These are phyloP conservation scores for Danio rerio DNA, from an alignment of 2,113 vertebrate genomes.

Conservation along the genomic window GRCz12tu NC_133181.1:3461001-3461500, in stretches of 20 bases:
- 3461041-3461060: neutral
- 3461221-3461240: neutral
- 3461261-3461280: neutral
- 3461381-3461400: no score
- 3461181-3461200: neutral
- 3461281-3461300: neutral
- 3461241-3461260: neutral
- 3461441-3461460: no score
- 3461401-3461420: no score
- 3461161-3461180: neutral
- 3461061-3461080: neutral
- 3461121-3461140: neutral
- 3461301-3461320: no score
- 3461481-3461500: no score
- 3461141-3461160: neutral
- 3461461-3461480: no score
- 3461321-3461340: no score
- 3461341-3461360: no score
- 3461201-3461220: neutral
- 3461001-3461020: no score
- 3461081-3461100: neutral
- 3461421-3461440: no score
- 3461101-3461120: neutral
- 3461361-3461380: no score
- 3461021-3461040: neutral